Evolutionary conservation across 2,888 invertebrate genomes (phyloP), one percentile per base, ranked within the genome.

Genomic region (Drosophila pegasa): DNA sequence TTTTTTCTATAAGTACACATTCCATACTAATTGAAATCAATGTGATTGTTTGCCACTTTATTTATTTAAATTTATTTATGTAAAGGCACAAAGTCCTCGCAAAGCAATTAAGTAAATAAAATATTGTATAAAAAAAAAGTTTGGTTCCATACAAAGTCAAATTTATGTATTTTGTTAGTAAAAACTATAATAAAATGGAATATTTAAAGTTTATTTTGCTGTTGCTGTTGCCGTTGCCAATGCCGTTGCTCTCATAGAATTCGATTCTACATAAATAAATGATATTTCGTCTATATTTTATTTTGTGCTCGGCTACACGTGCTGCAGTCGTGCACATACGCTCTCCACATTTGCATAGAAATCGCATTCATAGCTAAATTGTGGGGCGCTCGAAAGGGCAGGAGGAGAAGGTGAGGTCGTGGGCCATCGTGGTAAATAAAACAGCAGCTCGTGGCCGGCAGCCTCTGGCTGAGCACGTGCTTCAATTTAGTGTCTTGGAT

Each of bases 341-440:
- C 51, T 43, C 0, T 31, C 16, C 29, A 43, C 61, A 85, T 79
- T 81, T 81, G 71, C 74, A 79, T 87, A 74, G 56, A 68, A 83
- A 75, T 71, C 73, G 64, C 71, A 83, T 83, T 73, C 81, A 80
- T 80, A 70, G 82, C 72, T 80, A 38, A 74, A 55, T 63, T 72
- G 38, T 37, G 45, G 43, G 8, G 25, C 40, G 37, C 43, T 25
- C 41, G 14, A 2, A 4, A 16, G 18, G 2, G 9, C 0, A 8
- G 16, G 20, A 10, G 33, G 37, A 31, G 43, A 8, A 14, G 20
- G 9, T 29, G 37, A 31, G 43, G 40, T 22, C 43, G 38, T 40
- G 29, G 52, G 40, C 20, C 38, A 33, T 37, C 40, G 14, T 54
- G 70, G 70, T 75, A 60, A 69, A 75, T 78, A 62, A 66, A 67